Percentiles rank a stretch among this genome's conserved stretches.
Conservation (phyloP, 2,888 invertebrate species). For the Heliconius cydno region DNA sequence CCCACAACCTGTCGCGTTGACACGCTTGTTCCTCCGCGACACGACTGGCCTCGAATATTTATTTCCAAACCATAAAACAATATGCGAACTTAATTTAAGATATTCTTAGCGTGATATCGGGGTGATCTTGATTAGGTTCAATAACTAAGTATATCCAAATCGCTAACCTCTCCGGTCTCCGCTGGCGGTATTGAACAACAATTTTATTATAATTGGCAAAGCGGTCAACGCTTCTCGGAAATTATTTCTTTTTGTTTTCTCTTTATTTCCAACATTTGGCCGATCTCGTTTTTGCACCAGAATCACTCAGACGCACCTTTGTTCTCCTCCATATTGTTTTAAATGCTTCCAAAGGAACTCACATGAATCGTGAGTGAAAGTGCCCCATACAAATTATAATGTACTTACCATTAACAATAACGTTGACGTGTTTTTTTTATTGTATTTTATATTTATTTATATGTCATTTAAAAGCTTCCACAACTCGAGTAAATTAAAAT, state of each 20-base stretch:
- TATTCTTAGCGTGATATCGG: constrained; percentile 39
- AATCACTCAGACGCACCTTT: constrained; percentile 71
- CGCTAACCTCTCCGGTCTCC: constrained; percentile 71
- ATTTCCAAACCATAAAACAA: constrained; percentile 39
- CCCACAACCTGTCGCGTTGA: too few relatives aligned
- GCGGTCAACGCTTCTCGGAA: constrained; percentile 79
- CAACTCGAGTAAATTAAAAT: background rate
- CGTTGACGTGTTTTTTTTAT: background rate
- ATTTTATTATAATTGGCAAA: constrained; percentile 80
- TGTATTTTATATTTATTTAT: constrained; percentile 1
- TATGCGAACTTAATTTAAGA: constrained; percentile 36
- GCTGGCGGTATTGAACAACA: constrained; percentile 74
- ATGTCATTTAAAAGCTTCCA: background rate
- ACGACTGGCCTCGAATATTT: too few relatives aligned
- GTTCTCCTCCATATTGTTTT: constrained; percentile 77
- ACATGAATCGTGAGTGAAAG: constrained; percentile 70
- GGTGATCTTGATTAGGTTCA: constrained; percentile 49
- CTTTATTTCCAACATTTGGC: constrained; percentile 73
- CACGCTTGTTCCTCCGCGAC: too few relatives aligned
- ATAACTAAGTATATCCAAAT: constrained; percentile 66
- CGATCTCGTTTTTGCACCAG: constrained; percentile 76
- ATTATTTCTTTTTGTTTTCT: constrained; percentile 66
- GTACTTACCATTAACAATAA: constrained; percentile 18
- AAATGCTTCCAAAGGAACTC: constrained; percentile 61
- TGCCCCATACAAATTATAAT: constrained; percentile 43